A percentile compares a stretch with the other conserved stretches of the same genome.
These are phyloP conservation scores for Xylota segnis DNA, from an alignment of 2,888 invertebrate species.

Conservation along the genomic window DNA sequence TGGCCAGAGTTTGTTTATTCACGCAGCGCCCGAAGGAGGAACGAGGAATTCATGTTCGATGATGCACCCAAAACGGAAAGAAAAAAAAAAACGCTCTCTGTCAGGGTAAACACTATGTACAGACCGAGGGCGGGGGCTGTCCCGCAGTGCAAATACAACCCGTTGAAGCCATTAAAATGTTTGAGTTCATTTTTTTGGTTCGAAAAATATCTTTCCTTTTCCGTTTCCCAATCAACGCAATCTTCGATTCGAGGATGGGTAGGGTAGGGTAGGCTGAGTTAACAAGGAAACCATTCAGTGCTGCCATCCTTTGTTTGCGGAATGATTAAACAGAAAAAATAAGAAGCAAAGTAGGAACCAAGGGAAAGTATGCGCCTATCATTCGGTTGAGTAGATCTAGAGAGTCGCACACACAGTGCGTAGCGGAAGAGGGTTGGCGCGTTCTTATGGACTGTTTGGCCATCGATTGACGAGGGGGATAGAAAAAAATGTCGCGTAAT, in stretches of 20 bases:
- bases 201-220: not conserved
- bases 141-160: slow-evolving; percentile 21
- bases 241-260: slow-evolving; percentile 9
- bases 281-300: slow-evolving; percentile 29
- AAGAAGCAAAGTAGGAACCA: not conserved
- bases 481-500: slow-evolving; percentile 8
- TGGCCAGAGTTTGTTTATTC: slow-evolving; percentile 17
- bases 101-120: slow-evolving; percentile 36
- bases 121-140: slow-evolving; percentile 8
- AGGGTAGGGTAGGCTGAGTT: slow-evolving; percentile 11
- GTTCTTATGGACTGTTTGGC: slow-evolving; percentile 2
- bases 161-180: slow-evolving; percentile 49
- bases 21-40: not conserved
- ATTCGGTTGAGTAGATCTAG: slow-evolving; percentile 15
- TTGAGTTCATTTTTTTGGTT: slow-evolving; percentile 23
- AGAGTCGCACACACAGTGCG: not conserved
- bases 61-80: slow-evolving; percentile 7
- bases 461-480: slow-evolving; percentile 5
- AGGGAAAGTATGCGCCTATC: slow-evolving; percentile 40
- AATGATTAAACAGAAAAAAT: slow-evolving; percentile 13
- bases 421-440: not conserved
- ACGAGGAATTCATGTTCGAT: not conserved
- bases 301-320: slow-evolving; percentile 25
- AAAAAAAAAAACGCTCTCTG: not conserved
- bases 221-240: slow-evolving; percentile 2